Conservation (phyloP, 2,113 vertebrate species). For the Glaucidium brasilianum region DNA sequence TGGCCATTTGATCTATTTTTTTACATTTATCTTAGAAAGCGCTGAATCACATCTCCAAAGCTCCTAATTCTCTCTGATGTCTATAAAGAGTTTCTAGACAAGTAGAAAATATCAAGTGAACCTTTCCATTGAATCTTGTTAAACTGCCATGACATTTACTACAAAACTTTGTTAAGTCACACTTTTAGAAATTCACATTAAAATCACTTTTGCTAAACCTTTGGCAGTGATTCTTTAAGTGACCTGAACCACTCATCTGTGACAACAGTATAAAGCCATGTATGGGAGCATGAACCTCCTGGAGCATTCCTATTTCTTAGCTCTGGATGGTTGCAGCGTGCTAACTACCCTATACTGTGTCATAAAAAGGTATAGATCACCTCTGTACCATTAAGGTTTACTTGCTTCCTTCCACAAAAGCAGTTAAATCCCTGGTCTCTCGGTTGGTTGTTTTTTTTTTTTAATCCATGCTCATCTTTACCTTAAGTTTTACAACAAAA, state of each 20-base stretch:
- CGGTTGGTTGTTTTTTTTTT: too few species aligned
- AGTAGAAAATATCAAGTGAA: not conserved
- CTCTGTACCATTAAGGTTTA: not conserved
- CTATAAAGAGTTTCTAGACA: not conserved
- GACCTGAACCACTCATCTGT: too few species aligned
- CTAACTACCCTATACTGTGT: not conserved
- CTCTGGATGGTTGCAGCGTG: not conserved
- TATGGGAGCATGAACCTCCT: not conserved
- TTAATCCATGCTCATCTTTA: not conserved
- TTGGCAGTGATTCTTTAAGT: too few species aligned
- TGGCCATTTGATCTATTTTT: not conserved
- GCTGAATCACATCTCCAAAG: not conserved
- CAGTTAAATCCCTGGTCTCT: not conserved
- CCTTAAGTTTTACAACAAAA: not conserved
- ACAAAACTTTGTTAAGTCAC: too few species aligned
- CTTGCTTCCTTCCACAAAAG: not conserved
- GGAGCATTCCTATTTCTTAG: not conserved
- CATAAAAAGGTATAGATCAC: not conserved
- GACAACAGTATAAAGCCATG: not conserved
- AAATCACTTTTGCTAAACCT: too few species aligned
- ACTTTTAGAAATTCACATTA: too few species aligned
- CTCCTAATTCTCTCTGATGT: not conserved
- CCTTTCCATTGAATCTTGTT: too few species aligned
- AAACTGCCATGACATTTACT: too few species aligned
- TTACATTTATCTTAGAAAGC: not conserved